Evolutionary conservation across 2,888 invertebrate genomes (phyloP).

Genomic region (Aethes cnicana): DNA sequence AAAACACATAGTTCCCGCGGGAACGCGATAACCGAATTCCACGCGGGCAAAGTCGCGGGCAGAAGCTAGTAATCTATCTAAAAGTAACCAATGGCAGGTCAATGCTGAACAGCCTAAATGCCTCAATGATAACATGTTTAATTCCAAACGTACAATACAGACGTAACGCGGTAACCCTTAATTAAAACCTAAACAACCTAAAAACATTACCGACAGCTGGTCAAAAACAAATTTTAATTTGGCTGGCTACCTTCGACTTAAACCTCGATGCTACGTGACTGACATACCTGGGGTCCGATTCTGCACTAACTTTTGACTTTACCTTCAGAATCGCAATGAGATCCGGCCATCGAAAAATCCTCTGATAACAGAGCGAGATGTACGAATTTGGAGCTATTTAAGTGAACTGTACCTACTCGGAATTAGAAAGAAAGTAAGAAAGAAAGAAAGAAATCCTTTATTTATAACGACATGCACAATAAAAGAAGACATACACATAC

Average conservation of each 20-base stretch:
- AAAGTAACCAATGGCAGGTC: background rate
- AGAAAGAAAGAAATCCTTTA: too few relatives aligned
- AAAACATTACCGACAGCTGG: conserved; percentile 22
- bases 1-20: too few relatives aligned
- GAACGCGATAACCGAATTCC: too few relatives aligned
- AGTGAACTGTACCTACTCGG: too few relatives aligned
- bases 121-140: conserved; percentile 15
- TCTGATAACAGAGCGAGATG: conserved; percentile 21
- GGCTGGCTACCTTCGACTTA: conserved; percentile 46
- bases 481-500: too few relatives aligned
- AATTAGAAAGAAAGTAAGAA: too few relatives aligned
- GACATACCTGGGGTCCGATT: conserved; percentile 55
- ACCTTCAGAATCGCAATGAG: conserved; percentile 65
- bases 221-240: conserved; percentile 1
- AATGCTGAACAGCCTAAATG: background rate
- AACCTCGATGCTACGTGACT: conserved; percentile 55
- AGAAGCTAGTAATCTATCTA: too few relatives aligned
- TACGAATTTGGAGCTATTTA: conserved; percentile 10
- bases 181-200: conserved; percentile 8
- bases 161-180: background rate
- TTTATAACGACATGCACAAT: too few relatives aligned
- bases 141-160: conserved; percentile 8
- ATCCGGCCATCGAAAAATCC: conserved; percentile 24
- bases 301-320: conserved; percentile 59
- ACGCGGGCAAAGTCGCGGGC: too few relatives aligned